Base-by-base conservation (phyloP, 2,888 invertebrate species). In the Mylabris sibirica region DNA sequence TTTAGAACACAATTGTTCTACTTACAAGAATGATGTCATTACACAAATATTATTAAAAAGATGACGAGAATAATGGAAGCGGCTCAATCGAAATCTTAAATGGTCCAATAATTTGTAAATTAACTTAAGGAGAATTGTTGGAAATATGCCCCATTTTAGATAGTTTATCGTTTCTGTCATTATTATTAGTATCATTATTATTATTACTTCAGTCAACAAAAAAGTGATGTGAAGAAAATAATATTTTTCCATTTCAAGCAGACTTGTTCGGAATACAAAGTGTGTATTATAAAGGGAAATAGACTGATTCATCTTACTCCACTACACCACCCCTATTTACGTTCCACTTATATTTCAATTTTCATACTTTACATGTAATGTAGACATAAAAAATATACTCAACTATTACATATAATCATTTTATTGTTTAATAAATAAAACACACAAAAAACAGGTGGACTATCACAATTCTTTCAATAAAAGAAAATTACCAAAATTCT, bases 231-330 rank as follows among this genome's bases (percentile, higher is more conserved):
- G 81, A 81, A 81, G 82, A 81, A 82, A 82, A 82, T 82, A 82
- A 82, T 82, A 82, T 83, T 83, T 82, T 82, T 81, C 82, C 82
- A 83, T 83, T 80, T 82, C 77, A 76, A 79, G 79, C 80, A 80
- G 79, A 79, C 80, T 80, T 76, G 80, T 79, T 78, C 81, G 65
- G 82, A 82, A 83, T 83, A 83, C 82, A 82, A 83, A 83, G 81
- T 83, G 80, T 81, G 81, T 79, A 82, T 82, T 81, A 81, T 80
- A 78, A 76, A 78, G 76, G 80, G 80, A 82, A 81, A 82, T 81
- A 76, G 80, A 81, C 77, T 80, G 77, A 77, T 79, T 77, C 78
- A 76, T 53, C 74, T 76, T 75, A 75, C 76, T 78, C 77, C 75
- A 75, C 77, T 75, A 68, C 74, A 72, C 72, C 65, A 44, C 63